phyloP scores from a whole-genome alignment of 2,113 vertebrate genomes.

The Apodemus sylvaticus region DNA sequence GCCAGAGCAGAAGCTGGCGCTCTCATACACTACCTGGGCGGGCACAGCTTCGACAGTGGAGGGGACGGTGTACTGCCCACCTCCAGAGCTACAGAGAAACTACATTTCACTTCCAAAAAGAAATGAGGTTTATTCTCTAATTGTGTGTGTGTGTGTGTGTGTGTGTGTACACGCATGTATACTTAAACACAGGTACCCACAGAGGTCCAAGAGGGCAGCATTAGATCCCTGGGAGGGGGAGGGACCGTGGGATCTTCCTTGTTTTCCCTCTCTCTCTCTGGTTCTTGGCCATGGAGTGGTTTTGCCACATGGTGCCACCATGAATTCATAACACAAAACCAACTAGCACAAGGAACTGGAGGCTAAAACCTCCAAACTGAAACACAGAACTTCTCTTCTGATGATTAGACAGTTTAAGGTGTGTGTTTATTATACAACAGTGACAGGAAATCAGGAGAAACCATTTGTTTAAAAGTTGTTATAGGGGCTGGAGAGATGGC shows the following conservation, averaged over 20 bases:
- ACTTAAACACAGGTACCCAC: not conserved
- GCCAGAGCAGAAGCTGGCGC: not conserved
- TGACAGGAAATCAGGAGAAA: not conserved
- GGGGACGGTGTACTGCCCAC: not conserved
- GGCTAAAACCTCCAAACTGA: not conserved
- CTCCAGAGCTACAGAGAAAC: not conserved
- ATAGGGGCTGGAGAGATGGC: too few relatives aligned
- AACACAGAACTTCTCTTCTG: not conserved
- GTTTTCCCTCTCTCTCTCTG: not conserved
- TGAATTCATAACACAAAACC: not conserved
- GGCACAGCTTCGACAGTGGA: not conserved
- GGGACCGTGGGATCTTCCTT: too few relatives aligned
- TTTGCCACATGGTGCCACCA: not conserved
- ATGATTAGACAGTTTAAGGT: not conserved
- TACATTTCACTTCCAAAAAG: not conserved
- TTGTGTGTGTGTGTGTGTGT: not conserved
- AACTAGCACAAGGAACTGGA: not conserved
- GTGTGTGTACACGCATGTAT: not conserved
- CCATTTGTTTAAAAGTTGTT: not conserved
- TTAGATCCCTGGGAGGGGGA: too few relatives aligned
- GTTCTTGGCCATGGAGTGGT: not conserved
- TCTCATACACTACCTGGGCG: not conserved
- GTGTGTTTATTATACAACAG: not conserved
- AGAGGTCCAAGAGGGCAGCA: not conserved
- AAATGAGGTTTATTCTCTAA: not conserved